phyloP scores from a whole-genome alignment of 2,797 vertebrate genomes.

The Ceryle rudis region DNA sequence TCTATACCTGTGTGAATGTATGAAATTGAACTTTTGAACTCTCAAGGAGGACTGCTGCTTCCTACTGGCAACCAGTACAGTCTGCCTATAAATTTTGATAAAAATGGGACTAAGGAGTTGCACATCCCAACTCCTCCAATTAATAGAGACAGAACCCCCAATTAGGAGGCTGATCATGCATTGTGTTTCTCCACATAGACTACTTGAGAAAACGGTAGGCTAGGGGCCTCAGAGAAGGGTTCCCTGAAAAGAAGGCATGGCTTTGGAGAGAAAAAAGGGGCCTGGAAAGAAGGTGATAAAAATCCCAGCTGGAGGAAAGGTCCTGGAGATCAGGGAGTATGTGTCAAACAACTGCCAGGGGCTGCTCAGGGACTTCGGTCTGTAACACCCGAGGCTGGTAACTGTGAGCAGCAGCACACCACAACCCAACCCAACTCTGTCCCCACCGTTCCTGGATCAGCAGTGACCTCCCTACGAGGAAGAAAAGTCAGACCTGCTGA shows the following conservation, averaged over 20 bases:
- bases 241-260: background rate
- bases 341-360: background rate
- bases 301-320: background rate
- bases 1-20: background rate
- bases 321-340: background rate
- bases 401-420: fast-evolving
- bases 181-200: background rate
- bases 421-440: background rate
- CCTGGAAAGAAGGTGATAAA: background rate
- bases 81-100: background rate
- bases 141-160: conserved; percentile 10
- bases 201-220: conserved; percentile 3
- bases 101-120: background rate
- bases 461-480: background rate
- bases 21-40: conserved; percentile 2
- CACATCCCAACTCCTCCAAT: conserved; percentile 15
- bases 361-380: background rate
- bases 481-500: background rate
- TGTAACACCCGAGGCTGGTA: background rate
- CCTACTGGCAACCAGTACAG: background rate
- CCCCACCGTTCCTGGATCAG: background rate
- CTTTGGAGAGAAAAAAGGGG: background rate
- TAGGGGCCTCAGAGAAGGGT: background rate
- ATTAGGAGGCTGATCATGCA: conserved; percentile 1
- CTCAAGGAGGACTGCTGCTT: background rate